Conservation (phyloP, 2,797 vertebrate genomes). For the Ctenochaetus hawaiiensis region DNA sequence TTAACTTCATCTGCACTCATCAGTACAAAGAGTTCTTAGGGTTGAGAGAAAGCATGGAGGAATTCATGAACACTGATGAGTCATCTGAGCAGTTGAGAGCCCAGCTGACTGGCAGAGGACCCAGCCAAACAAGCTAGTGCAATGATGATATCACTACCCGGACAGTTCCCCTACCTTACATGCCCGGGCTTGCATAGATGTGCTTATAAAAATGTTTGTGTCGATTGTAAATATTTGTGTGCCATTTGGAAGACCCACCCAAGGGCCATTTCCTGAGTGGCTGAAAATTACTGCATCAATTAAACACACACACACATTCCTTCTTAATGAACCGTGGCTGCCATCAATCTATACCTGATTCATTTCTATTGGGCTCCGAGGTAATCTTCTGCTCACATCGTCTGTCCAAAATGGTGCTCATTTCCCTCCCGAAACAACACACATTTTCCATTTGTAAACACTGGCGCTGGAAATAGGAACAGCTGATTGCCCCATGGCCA, state of each 20-base stretch:
- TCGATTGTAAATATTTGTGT: conserved; percentile 84
- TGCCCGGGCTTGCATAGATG: conserved; percentile 50
- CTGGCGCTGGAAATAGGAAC: conserved; percentile 68
- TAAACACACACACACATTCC: conserved; percentile 74
- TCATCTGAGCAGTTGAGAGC: conserved; percentile 73
- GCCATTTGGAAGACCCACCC: conserved; percentile 81
- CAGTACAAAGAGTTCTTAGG: conserved; percentile 74
- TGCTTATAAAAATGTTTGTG: conserved; percentile 75
- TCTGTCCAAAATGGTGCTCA: conserved; percentile 73
- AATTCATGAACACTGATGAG: conserved; percentile 75
- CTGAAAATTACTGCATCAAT: conserved; percentile 78
- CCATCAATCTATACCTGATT: conserved; percentile 77
- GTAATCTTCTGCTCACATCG: conserved; percentile 77
- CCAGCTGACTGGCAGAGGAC: conserved; percentile 65
- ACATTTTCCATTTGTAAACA: conserved; percentile 80
- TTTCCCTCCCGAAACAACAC: conserved; percentile 77
- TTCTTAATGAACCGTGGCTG: conserved; percentile 79
- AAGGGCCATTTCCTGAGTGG: conserved; percentile 83
- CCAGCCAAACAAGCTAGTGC: conserved; percentile 33
- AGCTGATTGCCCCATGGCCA: conserved; percentile 75
- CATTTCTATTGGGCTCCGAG: conserved; percentile 75
- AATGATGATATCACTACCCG: conserved; percentile 49
- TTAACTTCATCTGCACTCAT: conserved; percentile 71
- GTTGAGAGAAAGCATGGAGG: conserved; percentile 59
- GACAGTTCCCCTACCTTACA: conserved; percentile 36